Evolutionary conservation across 1,140 invertebrate species (phyloP).

Genomic region (Eumaeus atala): DNA sequence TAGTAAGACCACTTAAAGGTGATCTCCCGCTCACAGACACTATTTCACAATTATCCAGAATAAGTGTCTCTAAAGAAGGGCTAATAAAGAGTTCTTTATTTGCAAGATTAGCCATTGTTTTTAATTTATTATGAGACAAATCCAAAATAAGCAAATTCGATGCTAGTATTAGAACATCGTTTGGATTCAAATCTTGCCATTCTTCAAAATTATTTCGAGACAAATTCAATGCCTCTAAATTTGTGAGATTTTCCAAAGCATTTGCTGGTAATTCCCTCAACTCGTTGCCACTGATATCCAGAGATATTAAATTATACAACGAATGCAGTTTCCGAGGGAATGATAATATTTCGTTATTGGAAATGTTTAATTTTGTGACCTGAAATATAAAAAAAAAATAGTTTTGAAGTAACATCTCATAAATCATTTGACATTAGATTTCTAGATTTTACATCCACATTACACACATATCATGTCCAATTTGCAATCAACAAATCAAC

Average conservation of each 20-base stretch:
- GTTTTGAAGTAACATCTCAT: too few species aligned
- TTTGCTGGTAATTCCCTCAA: slow-evolving; percentile 56
- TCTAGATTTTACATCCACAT: too few species aligned
- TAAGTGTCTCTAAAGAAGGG: slow-evolving; percentile 65
- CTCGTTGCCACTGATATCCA: slow-evolving; percentile 76
- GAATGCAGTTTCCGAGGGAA: slow-evolving; percentile 61
- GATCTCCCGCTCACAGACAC: slow-evolving; percentile 66
- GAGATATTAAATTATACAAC: slow-evolving; percentile 62
- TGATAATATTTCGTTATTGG: slow-evolving; percentile 76
- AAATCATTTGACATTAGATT: too few species aligned
- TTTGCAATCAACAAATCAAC: too few species aligned
- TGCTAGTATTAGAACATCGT: slow-evolving; percentile 56
- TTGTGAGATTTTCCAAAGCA: slow-evolving; percentile 67
- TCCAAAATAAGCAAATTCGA: slow-evolving; percentile 66
- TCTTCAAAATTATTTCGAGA: slow-evolving; percentile 72
- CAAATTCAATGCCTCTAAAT: slow-evolving; percentile 72
- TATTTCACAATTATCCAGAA: slow-evolving; percentile 74
- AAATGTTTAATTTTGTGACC: slow-evolving; percentile 73
- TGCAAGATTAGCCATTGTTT: slow-evolving; percentile 61
- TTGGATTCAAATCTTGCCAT: slow-evolving; percentile 74
- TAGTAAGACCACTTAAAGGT: slow-evolving; percentile 68
- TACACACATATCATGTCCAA: too few species aligned
- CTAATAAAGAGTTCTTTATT: slow-evolving; percentile 70
- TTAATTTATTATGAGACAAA: slow-evolving; percentile 70
- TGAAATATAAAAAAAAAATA: slow-evolving; percentile 37